A percentile compares a stretch with the other conserved stretches of the same genome.
Conservation (phyloP, 2,888 invertebrate species). For the Panzeria rudis region DNA sequence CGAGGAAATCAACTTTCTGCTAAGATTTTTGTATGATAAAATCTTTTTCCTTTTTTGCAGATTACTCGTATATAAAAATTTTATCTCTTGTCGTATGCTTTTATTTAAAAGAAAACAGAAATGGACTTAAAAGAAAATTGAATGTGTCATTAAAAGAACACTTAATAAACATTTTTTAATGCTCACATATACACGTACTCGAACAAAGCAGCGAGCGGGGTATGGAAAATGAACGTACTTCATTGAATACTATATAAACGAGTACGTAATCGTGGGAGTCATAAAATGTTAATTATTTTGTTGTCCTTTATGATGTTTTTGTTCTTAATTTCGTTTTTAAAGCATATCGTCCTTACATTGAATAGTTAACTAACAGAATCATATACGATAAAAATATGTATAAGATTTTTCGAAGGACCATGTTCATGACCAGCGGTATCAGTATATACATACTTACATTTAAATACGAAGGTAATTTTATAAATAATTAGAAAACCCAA, state of each 20-base stretch:
- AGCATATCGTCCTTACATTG: neutral
- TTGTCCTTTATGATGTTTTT: conserved; percentile 47
- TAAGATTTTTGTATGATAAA: neutral
- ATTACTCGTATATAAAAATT: neutral
- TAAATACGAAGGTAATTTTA: neutral
- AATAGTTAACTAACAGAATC: conserved; percentile 6
- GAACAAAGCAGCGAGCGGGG: neutral
- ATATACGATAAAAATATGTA: neutral
- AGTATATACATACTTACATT: neutral
- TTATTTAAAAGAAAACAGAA: neutral
- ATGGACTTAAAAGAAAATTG: neutral
- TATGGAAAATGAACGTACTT: conserved; percentile 3
- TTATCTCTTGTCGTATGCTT: neutral
- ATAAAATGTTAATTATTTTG: conserved; percentile 70
- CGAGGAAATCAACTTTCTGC: neutral
- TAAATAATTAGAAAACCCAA: neutral
- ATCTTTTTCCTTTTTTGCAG: neutral
- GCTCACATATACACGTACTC: neutral
- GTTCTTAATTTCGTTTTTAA: conserved; percentile 37
- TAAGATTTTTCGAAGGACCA: neutral
- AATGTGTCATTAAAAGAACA: conserved; percentile 21
- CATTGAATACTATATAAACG: conserved; percentile 72
- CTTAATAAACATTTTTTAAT: conserved; percentile 13
- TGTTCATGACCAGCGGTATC: conserved; percentile 15
- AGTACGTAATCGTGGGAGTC: conserved; percentile 64